These are phyloP conservation scores for Epirrita christyi DNA, from an alignment of 2,888 invertebrate species.

Conservation along the genomic window DNA sequence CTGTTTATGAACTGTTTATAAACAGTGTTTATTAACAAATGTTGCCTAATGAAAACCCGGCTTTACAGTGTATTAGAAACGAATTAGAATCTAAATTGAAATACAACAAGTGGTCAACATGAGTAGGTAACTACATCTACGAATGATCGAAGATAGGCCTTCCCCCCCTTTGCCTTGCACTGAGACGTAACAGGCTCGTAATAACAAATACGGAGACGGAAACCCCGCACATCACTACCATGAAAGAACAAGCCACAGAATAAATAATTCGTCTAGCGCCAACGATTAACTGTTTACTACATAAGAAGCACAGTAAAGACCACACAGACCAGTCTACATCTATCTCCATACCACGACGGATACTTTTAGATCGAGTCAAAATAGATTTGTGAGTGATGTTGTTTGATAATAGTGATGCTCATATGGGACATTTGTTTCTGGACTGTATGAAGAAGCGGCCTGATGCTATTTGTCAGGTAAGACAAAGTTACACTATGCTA, in stretches of 20 bases:
- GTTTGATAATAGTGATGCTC: slow-evolving; percentile 37
- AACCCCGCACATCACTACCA: not conserved
- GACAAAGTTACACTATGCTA: too few relatives aligned
- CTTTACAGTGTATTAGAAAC: too few relatives aligned
- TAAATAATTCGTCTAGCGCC: not conserved
- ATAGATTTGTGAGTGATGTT: slow-evolving; percentile 22
- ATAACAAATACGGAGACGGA: not conserved
- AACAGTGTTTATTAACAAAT: too few relatives aligned
- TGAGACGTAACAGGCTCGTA: too few relatives aligned
- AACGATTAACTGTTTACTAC: not conserved
- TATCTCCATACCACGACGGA: not conserved
- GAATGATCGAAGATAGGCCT: too few relatives aligned
- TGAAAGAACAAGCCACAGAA: not conserved
- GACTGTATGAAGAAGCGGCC: slow-evolving; percentile 48
- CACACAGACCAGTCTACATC: slow-evolving; percentile 6
- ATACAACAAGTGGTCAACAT: too few relatives aligned
- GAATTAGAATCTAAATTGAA: too few relatives aligned
- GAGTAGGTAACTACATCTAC: too few relatives aligned
- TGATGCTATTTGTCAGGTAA: slow-evolving; percentile 40
- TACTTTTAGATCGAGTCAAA: not conserved
- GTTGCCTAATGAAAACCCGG: too few relatives aligned
- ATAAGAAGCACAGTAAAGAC: not conserved
- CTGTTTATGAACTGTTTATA: too few relatives aligned
- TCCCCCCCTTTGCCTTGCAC: too few relatives aligned
- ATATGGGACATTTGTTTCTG: slow-evolving; percentile 54